phyloP scores from a whole-genome alignment of 2,797 vertebrate species.

The Pangasius larnaudii region DNA sequence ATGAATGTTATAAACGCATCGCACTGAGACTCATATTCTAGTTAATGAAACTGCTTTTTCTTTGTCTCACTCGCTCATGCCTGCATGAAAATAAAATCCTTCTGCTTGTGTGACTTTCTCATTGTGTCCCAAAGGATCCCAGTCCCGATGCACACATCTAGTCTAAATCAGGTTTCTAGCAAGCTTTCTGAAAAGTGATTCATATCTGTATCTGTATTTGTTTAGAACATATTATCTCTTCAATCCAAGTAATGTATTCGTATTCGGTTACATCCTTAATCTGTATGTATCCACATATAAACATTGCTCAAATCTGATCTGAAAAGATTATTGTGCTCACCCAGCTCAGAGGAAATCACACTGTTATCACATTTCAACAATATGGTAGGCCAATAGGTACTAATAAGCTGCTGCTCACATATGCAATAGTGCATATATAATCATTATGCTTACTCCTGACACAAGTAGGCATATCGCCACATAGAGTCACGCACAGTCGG shows the following conservation, averaged over 20 bases:
- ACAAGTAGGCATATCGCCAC: background rate
- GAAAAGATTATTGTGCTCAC: conserved; percentile 1
- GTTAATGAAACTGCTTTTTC: background rate
- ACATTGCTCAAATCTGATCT: background rate
- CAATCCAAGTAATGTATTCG: conserved; percentile 16
- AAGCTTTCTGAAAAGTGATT: background rate
- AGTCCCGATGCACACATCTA: background rate
- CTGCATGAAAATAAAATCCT: background rate
- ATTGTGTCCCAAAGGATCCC: background rate
- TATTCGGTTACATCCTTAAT: background rate
- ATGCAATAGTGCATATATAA: background rate
- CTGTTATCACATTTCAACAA: background rate
- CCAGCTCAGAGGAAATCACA: conserved; percentile 4
- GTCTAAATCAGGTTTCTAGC: background rate
- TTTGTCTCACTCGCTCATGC: background rate
- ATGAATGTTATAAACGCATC: background rate
- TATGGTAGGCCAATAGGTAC: background rate
- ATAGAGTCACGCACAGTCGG: background rate
- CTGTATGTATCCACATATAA: conserved; percentile 7
- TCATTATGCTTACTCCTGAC: background rate
- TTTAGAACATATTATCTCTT: background rate
- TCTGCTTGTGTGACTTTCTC: background rate
- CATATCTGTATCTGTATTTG: conserved; percentile 1
- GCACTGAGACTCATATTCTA: background rate
- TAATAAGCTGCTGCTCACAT: background rate